A percentile compares a stretch with the other conserved stretches of the same genome.
These are phyloP conservation scores for Melanotaenia trifasciata DNA, from an alignment of 2,797 vertebrate genomes.

Conservation along the genomic window DNA sequence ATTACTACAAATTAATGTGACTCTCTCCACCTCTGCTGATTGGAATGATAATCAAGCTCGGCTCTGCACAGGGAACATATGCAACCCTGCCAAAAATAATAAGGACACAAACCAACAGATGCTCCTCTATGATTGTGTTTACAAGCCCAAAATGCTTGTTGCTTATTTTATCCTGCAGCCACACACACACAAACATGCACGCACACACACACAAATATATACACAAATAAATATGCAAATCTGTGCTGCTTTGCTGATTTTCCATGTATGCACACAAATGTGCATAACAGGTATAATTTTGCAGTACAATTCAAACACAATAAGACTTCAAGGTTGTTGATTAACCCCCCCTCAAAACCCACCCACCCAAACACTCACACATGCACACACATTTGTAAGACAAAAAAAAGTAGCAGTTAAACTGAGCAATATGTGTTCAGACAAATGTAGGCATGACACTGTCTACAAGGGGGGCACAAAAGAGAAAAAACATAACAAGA, in stretches of 20 bases:
- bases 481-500: neutral
- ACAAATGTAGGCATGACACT: constrained; percentile 70
- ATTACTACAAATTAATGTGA: constrained; percentile 99
- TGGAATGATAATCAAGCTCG: constrained; percentile 96
- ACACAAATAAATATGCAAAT: constrained; percentile 21
- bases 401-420: constrained; percentile 61
- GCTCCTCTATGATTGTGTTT: constrained; percentile 87
- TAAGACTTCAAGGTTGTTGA: constrained; percentile 59
- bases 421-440: constrained; percentile 73
- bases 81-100: constrained; percentile 98
- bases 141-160: constrained; percentile 88
- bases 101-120: constrained; percentile 90
- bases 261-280: constrained; percentile 45
- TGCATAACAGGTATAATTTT: constrained; percentile 61
- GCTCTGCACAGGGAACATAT: constrained; percentile 91
- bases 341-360: neutral
- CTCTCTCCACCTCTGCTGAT: constrained; percentile 90
- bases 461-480: constrained; percentile 41
- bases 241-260: constrained; percentile 37
- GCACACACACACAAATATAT: neutral
- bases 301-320: constrained; percentile 37
- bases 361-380: constrained; percentile 11
- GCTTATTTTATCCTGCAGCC: constrained; percentile 78
- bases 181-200: constrained; percentile 26
- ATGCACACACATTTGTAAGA: constrained; percentile 32